These are phyloP conservation scores for Vireo griseus DNA, from an alignment of 2,797 vertebrate genomes.

Conservation along the genomic window DNA sequence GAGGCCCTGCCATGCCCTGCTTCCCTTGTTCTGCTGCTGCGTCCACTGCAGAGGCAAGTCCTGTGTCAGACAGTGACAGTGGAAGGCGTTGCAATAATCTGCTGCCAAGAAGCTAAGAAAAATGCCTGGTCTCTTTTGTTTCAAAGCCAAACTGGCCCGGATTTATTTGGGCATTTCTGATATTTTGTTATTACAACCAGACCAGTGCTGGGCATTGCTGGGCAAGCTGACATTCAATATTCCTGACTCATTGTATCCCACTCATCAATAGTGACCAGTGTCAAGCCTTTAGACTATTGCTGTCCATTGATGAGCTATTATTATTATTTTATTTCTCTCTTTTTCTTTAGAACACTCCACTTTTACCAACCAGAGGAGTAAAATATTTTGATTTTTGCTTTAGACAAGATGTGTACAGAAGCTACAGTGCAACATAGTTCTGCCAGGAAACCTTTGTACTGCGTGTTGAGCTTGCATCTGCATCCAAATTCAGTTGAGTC, in stretches of 20 bases:
- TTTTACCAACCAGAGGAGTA: not conserved
- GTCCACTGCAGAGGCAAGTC: not conserved
- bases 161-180: conserved; percentile 14
- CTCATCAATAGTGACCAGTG: not conserved
- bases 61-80: not conserved
- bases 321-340: not conserved
- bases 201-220: not conserved
- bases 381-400: not conserved
- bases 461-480: not conserved
- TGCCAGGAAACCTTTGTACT: not conserved
- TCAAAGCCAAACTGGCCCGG: not conserved
- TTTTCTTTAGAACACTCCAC: not conserved
- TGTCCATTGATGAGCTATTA: not conserved
- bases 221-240: not conserved
- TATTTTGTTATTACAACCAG: not conserved
- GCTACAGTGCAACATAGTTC: not conserved
- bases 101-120: not conserved
- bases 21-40: not conserved
- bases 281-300: not conserved
- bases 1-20: not conserved
- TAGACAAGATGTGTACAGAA: not conserved
- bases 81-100: not conserved
- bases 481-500: not conserved
- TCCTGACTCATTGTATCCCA: not conserved
- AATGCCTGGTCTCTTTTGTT: not conserved